These are phyloP conservation scores for Sesia apiformis DNA, from an alignment of 2,888 invertebrate genomes.

Conservation along the genomic window DNA sequence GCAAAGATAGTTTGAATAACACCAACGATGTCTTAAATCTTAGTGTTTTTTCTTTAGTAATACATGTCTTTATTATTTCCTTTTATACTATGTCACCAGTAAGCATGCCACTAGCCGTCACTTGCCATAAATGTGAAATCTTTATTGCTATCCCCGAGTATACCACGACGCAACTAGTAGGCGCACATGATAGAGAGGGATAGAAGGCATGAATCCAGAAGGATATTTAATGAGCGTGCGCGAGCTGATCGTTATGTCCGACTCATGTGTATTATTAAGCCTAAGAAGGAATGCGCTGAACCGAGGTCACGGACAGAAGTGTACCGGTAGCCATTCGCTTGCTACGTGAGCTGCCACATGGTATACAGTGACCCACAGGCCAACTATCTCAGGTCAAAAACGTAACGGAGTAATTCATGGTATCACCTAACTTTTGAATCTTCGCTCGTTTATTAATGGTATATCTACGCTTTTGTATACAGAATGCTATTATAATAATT, in stretches of 20 bases:
- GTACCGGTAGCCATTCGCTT: slow-evolving; percentile 40
- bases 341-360: neutral
- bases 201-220: slow-evolving; percentile 38
- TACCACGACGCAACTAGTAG: slow-evolving; percentile 25
- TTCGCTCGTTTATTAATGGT: neutral
- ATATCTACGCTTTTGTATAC: neutral
- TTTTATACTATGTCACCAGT: no score
- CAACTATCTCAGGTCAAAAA: slow-evolving; percentile 3
- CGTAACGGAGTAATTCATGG: neutral
- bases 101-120: neutral
- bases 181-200: slow-evolving; percentile 32
- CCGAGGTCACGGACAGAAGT: slow-evolving; percentile 54
- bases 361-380: slow-evolving; percentile 5
- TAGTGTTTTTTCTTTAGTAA: no score
- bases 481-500: slow-evolving; percentile 18
- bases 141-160: slow-evolving; percentile 11
- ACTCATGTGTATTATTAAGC: slow-evolving; percentile 68
- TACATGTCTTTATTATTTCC: no score
- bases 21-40: no score
- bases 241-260: slow-evolving; percentile 52
- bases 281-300: slow-evolving; percentile 65
- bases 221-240: slow-evolving; percentile 58
- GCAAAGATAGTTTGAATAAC: no score
- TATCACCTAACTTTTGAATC: neutral
- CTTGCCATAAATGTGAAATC: slow-evolving; percentile 7